These are phyloP conservation scores for Morone chrysops DNA, from an alignment of 2,113 vertebrate genomes.

Conservation along the genomic window DNA sequence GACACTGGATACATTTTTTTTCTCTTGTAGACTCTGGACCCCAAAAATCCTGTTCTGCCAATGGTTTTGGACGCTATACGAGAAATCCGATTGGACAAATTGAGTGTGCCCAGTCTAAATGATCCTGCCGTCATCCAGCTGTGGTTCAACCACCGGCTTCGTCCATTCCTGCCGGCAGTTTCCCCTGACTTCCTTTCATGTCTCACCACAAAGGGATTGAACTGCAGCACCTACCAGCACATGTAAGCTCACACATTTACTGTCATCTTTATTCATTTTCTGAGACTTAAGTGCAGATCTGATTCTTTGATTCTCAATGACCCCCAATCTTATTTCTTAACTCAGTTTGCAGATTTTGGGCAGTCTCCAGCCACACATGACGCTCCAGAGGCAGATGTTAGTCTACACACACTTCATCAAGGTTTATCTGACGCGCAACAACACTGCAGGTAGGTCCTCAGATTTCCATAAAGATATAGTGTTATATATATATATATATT, in stretches of 20 bases:
- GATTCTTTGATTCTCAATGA: no score
- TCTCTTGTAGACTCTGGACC: conserved; percentile 59
- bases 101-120: conserved; percentile 36
- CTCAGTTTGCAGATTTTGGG: no score
- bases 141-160: conserved; percentile 77
- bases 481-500: no score
- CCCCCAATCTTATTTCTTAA: no score
- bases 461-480: neutral
- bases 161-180: conserved; percentile 69
- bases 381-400: no score
- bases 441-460: no score
- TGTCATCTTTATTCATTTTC: conserved; percentile 11
- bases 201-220: conserved; percentile 54
- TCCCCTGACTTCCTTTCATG: conserved; percentile 76
- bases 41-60: conserved; percentile 26
- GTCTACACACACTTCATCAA: no score
- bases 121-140: conserved; percentile 52
- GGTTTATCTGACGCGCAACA: no score
- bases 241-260: conserved; percentile 64
- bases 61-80: conserved; percentile 74
- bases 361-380: no score
- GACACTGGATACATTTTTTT: neutral
- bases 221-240: conserved; percentile 75
- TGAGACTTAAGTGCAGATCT: no score
- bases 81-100: conserved; percentile 71